These are phyloP conservation scores for Musca domestica DNA, from an alignment of 1,140 invertebrate species.

Conservation along the genomic window DNA sequence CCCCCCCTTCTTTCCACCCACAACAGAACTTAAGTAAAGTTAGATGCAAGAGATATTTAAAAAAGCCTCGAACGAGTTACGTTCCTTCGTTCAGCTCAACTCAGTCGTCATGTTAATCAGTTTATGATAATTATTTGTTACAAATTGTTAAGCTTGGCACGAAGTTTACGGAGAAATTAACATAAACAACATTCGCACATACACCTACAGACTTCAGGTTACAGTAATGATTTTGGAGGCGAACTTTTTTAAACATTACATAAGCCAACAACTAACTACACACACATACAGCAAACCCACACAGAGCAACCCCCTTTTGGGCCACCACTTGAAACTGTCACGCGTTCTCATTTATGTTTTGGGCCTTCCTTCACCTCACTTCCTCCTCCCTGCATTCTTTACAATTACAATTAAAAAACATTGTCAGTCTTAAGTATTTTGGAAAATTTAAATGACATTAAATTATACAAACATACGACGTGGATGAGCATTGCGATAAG, in stretches of 20 bases:
- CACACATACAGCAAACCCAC: neutral
- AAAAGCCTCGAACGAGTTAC: too few relatives aligned
- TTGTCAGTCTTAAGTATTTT: conserved; percentile 14
- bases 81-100: neutral
- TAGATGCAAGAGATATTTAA: neutral
- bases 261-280: conserved; percentile 11
- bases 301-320: neutral
- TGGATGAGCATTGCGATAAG: too few relatives aligned
- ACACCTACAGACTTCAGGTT: neutral
- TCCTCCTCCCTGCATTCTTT: neutral
- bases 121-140: conserved; percentile 55
- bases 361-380: too few relatives aligned
- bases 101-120: conserved; percentile 52
- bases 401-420: conserved; percentile 15
- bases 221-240: neutral
- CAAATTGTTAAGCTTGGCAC: conserved; percentile 40
- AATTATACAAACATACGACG: conserved; percentile 3
- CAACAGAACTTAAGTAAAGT: neutral
- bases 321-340: neutral
- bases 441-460: conserved; percentile 12
- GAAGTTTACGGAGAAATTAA: conserved; percentile 6
- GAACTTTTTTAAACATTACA: conserved; percentile 2
- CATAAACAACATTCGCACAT: conserved; percentile 4
- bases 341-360: neutral
- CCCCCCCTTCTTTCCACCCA: too few relatives aligned